Evolutionary conservation across 2,797 vertebrate species (phyloP).

Genomic region (Micrastur ruficollis): DNA sequence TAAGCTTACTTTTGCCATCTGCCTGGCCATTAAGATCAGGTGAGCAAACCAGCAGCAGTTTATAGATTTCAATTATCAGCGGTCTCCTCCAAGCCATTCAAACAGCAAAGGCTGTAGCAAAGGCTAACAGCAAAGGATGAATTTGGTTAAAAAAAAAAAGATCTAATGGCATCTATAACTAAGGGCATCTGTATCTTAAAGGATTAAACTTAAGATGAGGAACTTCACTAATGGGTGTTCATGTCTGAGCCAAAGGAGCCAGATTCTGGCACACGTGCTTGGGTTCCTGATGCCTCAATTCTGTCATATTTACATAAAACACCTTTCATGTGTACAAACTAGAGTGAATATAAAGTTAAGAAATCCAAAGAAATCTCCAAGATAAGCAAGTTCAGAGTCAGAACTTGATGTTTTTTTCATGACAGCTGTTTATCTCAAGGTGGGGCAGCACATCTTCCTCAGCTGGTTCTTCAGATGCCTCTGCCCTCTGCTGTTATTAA

Average conservation of each 20-base stretch:
- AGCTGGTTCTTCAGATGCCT: background rate
- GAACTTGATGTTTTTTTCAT: background rate
- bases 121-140: background rate
- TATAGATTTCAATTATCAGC: background rate
- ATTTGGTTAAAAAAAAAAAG: background rate
- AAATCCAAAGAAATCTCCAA: background rate
- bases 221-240: fast-evolving
- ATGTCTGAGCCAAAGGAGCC: background rate
- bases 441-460: background rate
- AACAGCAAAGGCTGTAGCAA: background rate
- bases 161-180: background rate
- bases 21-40: background rate
- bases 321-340: background rate
- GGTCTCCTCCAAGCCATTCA: background rate
- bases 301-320: background rate
- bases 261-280: fast-evolving
- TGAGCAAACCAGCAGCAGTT: background rate
- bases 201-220: background rate
- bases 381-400: background rate
- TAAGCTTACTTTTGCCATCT: background rate
- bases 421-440: background rate
- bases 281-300: background rate
- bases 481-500: background rate
- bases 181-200: background rate
- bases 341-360: background rate